Evolutionary conservation across 2,888 invertebrate genomes (phyloP), one percentile per base, ranked within the genome.

Genomic region (Macrosiphum euphorbiae): DNA sequence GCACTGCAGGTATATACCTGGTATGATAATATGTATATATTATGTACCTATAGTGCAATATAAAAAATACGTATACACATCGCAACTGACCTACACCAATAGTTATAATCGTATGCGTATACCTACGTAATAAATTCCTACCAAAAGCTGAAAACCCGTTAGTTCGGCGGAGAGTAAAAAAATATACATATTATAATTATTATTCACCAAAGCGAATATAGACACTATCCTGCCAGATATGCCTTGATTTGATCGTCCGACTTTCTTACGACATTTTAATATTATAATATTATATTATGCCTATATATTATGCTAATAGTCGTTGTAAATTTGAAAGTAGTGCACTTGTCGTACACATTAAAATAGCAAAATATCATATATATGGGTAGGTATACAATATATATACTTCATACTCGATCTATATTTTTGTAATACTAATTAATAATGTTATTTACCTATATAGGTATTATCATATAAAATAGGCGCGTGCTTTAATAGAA

Each of bases 141-240:
- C 78, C 35, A 44, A 89, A 89, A 89, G 58, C 44, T 41, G 20
- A n/a, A 58, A 89, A 89, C 89, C 89, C 89, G 89, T 89, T 89
- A 89, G 11, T 44, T 78, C 20, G 78, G 16, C 20, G 35, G 20
- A 78, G 35, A 35, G 78, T 8, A 35, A 35, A 67, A 78, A 78
- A 78, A 78, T 78, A 78, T 35, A 24, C 8, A 35, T 78, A 35
- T 35, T 41, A 78, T 78, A 35, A 78, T 78, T 20, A 78, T 78
- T 78, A 78, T 78, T 78, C 35, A 20, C 78, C 20, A 78, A 78
- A 78, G 20, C 35, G 35, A 35, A 67, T n/a, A n/a, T 16, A 35
- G 35, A 2, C 35, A 35, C 78, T 35, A 20, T 78, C 20, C 35
- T 20, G 78, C 78, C 78, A 78, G 67, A 67, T n/a, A 16, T 35